Evolutionary conservation across 2,888 invertebrate species (phyloP).

Genomic region (Platycheirus rosarum): DNA sequence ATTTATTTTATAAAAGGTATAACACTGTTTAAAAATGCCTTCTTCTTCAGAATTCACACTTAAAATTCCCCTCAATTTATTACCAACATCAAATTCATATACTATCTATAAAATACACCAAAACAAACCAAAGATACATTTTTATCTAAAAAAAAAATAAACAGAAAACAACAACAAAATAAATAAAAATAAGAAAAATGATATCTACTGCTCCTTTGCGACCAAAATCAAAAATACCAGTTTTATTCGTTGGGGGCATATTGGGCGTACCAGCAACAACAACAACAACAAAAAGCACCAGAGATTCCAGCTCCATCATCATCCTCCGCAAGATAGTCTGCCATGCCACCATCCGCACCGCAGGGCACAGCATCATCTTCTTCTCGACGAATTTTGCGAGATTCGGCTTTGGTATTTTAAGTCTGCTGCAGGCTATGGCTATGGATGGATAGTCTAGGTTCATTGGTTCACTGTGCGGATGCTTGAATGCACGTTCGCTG

Average conservation of each 20-base stretch:
- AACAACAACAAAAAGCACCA: constrained; percentile 13
- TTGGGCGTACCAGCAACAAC: constrained; percentile 37
- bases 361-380: constrained; percentile 39
- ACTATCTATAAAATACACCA: constrained; percentile 13
- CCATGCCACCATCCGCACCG: constrained; percentile 4
- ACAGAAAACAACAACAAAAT: constrained; percentile 13
- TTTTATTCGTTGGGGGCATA: constrained; percentile 52
- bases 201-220: constrained; percentile 35
- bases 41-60: not conserved
- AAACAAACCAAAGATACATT: constrained; percentile 13
- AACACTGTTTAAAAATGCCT: not conserved
- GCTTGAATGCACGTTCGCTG: constrained; percentile 47
- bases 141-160: constrained; percentile 9
- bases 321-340: constrained; percentile 32
- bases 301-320: constrained; percentile 12
- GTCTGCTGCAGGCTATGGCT: constrained; percentile 30
- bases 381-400: constrained; percentile 16
- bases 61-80: constrained; percentile 28
- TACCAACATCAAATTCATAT: constrained; percentile 24
- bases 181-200: constrained; percentile 26
- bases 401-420: constrained; percentile 51
- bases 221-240: constrained; percentile 63
- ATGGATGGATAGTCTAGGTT: constrained; percentile 56
- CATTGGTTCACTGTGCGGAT: constrained; percentile 69
- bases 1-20: constrained; percentile 15